phyloP scores from a whole-genome alignment of 2,888 invertebrate genomes.

The Pantelozetes paolii region DNA sequence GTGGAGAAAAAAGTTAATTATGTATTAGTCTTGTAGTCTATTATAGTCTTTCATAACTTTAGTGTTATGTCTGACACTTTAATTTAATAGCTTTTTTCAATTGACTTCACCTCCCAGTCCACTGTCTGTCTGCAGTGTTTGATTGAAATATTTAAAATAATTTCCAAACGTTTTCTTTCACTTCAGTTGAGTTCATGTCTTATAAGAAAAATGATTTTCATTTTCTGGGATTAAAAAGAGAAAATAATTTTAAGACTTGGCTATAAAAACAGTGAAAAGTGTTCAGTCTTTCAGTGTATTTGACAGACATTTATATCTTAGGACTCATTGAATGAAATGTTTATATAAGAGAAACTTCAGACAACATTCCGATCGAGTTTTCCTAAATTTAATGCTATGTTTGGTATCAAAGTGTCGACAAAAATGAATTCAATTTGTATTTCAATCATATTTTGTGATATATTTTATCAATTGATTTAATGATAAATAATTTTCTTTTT shows the following conservation, averaged over 20 bases:
- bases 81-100: constrained; percentile 3
- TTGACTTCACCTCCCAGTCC: constrained; percentile 8
- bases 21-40: too few species aligned
- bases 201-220: background rate
- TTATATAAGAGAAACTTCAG: constrained; percentile 25
- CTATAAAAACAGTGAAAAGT: background rate
- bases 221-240: constrained; percentile 17
- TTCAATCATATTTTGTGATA: background rate
- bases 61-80: constrained; percentile 29
- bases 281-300: background rate
- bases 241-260: background rate
- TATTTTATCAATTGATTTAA: constrained; percentile 1
- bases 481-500: constrained; percentile 20
- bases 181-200: background rate
- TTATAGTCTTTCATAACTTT: constrained; percentile 13
- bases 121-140: background rate
- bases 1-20: constrained; percentile 31
- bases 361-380: constrained; percentile 23
- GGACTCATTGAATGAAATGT: background rate
- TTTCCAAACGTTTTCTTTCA: background rate
- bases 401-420: constrained; percentile 10
- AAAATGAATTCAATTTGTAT: constrained; percentile 13
- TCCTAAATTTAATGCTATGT: constrained; percentile 27
- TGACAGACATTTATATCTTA: constrained; percentile 25
- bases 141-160: background rate